Conservation (phyloP, 2,113 vertebrate species). For the Stegastes partitus region DNA sequence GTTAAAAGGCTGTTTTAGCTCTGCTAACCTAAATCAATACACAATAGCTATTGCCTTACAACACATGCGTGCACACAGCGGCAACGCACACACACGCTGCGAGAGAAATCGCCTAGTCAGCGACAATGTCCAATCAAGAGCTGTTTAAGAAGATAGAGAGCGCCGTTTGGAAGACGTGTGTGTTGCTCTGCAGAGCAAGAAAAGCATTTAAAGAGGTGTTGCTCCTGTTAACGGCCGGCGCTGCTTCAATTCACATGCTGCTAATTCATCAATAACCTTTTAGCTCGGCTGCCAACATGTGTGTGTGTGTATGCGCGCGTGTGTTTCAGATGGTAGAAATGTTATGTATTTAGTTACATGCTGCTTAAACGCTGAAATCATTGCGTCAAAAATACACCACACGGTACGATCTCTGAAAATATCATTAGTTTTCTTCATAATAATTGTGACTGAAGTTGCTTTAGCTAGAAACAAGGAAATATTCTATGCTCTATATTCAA, state of each 20-base stretch:
- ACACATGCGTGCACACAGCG: slow-evolving; percentile 39
- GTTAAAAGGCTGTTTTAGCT: slow-evolving; percentile 59
- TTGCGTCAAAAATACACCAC: neutral
- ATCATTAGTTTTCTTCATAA: neutral
- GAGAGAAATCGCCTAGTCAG: slow-evolving; percentile 58
- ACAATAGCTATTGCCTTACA: slow-evolving; percentile 45
- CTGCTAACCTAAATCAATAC: slow-evolving; percentile 68
- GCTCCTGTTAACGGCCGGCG: slow-evolving; percentile 44
- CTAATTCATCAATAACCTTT: slow-evolving; percentile 66
- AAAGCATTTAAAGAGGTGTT: slow-evolving; percentile 59
- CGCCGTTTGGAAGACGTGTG: slow-evolving; percentile 49
- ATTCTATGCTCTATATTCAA: neutral
- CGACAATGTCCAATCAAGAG: slow-evolving; percentile 66
- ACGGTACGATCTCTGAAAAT: neutral
- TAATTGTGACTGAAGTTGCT: too few relatives aligned
- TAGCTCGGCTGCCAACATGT: slow-evolving; percentile 29
- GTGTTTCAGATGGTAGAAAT: neutral
- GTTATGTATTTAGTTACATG: neutral
- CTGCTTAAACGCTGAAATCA: neutral
- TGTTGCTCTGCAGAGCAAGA: slow-evolving; percentile 27
- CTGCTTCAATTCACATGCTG: slow-evolving; percentile 60
- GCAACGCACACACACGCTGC: slow-evolving; percentile 3
- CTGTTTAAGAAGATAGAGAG: slow-evolving; percentile 62
- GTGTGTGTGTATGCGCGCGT: neutral
- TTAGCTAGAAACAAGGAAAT: neutral